Evolutionary conservation across 2,797 vertebrate species (phyloP).

Genomic region (Malacoctenus gilli): DNA sequence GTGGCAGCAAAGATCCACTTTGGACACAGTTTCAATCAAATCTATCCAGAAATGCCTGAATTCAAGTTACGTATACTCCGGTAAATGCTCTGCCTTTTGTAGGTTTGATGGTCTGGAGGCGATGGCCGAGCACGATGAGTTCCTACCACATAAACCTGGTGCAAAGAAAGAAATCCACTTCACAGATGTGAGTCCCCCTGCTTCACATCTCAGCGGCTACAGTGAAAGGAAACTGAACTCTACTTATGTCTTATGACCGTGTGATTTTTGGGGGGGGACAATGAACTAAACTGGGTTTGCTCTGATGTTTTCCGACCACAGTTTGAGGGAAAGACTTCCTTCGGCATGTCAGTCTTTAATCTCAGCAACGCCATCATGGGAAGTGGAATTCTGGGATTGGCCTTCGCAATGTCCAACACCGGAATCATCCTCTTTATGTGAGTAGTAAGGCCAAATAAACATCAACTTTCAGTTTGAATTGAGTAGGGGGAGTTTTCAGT

Average conservation of each 20-base stretch:
- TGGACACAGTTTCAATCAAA: no score
- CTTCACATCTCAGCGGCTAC: no score
- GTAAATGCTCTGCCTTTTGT: not conserved
- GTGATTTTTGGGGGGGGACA: not conserved
- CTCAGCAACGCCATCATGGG: constrained; percentile 92
- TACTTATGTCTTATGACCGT: no score
- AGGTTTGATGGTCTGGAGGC: constrained; percentile 76
- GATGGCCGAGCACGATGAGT: constrained; percentile 74
- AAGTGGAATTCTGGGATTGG: constrained; percentile 88
- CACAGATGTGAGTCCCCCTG: constrained; percentile 82
- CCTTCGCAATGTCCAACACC: constrained; percentile 89
- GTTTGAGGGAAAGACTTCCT: constrained; percentile 90
- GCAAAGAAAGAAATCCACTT: constrained; percentile 73
- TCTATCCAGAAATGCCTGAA: no score
- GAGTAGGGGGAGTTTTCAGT: not conserved
- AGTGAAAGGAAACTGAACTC: not conserved
- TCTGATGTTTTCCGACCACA: constrained; percentile 52
- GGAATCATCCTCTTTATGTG: constrained; percentile 88
- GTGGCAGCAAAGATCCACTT: no score
- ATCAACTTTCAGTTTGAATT: no score
- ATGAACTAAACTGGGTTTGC: not conserved
- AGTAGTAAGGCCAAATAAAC: constrained; percentile 71
- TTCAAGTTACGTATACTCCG: not conserved
- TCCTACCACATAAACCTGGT: constrained; percentile 70
- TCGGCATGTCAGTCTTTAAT: constrained; percentile 90